Percentiles rank a stretch among this genome's conserved stretches.
Evolutionary conservation across 2,797 vertebrate genomes (phyloP).

Genomic region (Acanthopagrus latus): DNA sequence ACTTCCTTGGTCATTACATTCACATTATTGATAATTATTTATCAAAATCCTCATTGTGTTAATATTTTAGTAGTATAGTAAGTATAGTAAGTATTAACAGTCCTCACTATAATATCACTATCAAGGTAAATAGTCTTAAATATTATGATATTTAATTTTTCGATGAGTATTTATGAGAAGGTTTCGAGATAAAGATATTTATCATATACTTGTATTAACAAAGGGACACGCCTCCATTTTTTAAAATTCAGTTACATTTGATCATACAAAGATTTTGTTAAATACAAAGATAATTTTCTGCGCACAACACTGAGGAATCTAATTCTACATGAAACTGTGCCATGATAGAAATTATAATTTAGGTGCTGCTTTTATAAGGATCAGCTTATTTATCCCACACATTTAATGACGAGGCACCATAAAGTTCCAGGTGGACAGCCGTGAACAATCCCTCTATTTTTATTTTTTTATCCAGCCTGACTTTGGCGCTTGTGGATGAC

Average conservation of each 20-base stretch:
- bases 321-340: neutral
- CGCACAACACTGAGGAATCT: neutral
- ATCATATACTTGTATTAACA: too few relatives aligned
- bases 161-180: too few relatives aligned
- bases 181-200: too few relatives aligned
- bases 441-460: neutral
- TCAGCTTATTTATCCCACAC: neutral
- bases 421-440: conserved; percentile 23
- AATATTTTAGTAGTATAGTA: too few relatives aligned
- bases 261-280: neutral
- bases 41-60: too few relatives aligned
- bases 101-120: too few relatives aligned
- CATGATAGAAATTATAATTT: neutral
- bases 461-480: conserved; percentile 46
- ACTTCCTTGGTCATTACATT: too few relatives aligned
- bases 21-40: too few relatives aligned
- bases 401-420: neutral
- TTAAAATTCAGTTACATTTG: neutral
- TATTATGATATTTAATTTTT: too few relatives aligned
- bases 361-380: conserved; percentile 4
- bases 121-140: too few relatives aligned
- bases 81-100: too few relatives aligned
- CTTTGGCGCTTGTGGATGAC: conserved; percentile 39
- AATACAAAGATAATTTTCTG: neutral
- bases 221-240: neutral